Percentiles rank a stretch among this genome's conserved stretches.
Conservation (phyloP, 2,113 vertebrate species). For the Cebidichthys violaceus region DNA sequence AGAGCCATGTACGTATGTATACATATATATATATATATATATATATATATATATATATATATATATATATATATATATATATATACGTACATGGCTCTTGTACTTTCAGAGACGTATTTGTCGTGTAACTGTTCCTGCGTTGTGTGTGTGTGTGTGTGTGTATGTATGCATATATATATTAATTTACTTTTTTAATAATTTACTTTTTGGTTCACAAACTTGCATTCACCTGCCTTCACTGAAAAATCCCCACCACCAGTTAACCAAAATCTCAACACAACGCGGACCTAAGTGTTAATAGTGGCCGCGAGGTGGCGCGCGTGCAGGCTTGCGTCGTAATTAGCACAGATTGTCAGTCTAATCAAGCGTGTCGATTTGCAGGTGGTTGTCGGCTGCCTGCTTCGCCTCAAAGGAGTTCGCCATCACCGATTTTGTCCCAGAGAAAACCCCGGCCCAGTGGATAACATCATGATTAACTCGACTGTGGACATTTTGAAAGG, state of each 20-base stretch:
- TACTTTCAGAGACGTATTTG: too few species aligned
- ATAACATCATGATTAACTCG: background rate
- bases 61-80: too few species aligned
- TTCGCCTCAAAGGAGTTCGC: background rate
- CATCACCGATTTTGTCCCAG: background rate
- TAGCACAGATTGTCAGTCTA: constrained; percentile 49
- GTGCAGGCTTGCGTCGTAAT: constrained; percentile 52
- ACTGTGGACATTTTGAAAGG: constrained; percentile 35
- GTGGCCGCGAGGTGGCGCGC: constrained; percentile 71
- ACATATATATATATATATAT: too few species aligned
- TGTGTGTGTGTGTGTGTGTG: too few species aligned
- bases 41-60: too few species aligned
- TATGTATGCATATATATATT: too few species aligned
- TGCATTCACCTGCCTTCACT: background rate
- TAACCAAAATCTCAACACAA: too few species aligned
- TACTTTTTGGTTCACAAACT: background rate
- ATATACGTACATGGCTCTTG: too few species aligned
- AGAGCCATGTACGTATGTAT: background rate
- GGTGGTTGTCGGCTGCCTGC: constrained; percentile 41
- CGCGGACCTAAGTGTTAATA: background rate
- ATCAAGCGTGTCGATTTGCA: constrained; percentile 57
- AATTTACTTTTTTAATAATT: background rate
- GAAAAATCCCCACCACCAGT: background rate
- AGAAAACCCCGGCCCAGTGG: background rate
- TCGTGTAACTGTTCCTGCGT: too few species aligned